Percentiles rank a stretch among this genome's conserved stretches.
Evolutionary conservation across 2,888 invertebrate genomes (phyloP).

Genomic region (Drosophila birchii): DNA sequence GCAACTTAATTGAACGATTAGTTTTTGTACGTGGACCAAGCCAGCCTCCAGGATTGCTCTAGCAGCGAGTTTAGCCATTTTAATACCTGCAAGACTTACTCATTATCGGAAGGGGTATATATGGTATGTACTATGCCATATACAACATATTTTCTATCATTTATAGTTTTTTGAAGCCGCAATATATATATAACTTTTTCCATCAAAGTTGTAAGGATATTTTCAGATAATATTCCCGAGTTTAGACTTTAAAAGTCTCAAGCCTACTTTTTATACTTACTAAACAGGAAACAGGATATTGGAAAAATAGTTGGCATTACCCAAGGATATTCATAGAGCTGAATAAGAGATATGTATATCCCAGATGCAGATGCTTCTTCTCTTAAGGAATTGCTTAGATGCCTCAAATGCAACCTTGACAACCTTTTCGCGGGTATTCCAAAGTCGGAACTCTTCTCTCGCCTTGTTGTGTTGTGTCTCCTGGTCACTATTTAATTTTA

Average conservation of each 20-base stretch:
- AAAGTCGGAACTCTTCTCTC: neutral
- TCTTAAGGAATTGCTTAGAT: neutral
- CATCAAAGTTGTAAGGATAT: too few species aligned
- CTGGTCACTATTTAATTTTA: conserved; percentile 77
- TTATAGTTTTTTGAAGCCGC: too few species aligned
- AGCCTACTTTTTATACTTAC: too few species aligned
- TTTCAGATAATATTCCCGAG: too few species aligned
- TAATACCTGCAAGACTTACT: neutral
- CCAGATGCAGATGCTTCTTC: too few species aligned
- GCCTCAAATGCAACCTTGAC: neutral
- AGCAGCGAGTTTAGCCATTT: neutral
- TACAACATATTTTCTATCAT: too few species aligned
- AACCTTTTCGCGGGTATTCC: neutral
- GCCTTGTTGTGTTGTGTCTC: neutral
- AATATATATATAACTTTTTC: too few species aligned
- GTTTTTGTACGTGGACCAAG: conserved; percentile 75
- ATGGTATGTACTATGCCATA: neutral
- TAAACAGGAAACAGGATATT: too few species aligned
- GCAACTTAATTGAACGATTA: conserved; percentile 77
- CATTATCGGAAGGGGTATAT: neutral
- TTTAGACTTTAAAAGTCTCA: too few species aligned
- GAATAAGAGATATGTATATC: too few species aligned
- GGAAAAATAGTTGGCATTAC: too few species aligned
- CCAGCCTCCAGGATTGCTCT: conserved; percentile 36
- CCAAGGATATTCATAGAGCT: too few species aligned